Base-by-base conservation (phyloP, 1,140 invertebrate genomes). In the Pseudomyrmex flavicornis region DNA sequence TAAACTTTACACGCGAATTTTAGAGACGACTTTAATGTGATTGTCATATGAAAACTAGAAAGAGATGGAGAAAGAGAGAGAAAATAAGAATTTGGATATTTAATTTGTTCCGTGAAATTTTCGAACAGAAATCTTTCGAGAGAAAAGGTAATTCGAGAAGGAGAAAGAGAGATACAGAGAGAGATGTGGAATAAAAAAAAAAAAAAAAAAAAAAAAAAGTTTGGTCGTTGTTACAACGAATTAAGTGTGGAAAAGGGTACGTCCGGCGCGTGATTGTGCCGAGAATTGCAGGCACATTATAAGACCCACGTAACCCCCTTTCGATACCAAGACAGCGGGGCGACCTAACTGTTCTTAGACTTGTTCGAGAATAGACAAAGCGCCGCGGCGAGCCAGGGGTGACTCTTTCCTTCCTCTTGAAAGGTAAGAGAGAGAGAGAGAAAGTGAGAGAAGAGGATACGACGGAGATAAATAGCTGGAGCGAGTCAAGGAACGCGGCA, bases 291-390 rank as follows among this genome's bases (percentile, higher is more conserved):
- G 72, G 17, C 61, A 9, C 44, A 77, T 77, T 68, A 83, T 20
- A 22, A 54, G 69, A 15, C 22, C 22, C 59, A 35, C 68, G 35
- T 58, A 83, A 63, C 61, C 82, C 35, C 73, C 54, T 83, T 83
- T 69, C 73, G 56, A 77, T 48, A 59, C 22, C 48, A 82, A 83
- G 70, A 74, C 35, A 84, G 46, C 68, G 63, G 77, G 74, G 84
- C 83, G 74, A 87, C 74, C 85, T 85, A 89, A 90, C 85, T 89
- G 85, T 90, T 85, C 69, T 80, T 86, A 68, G 73, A 12, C 48
- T 70, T 13, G 52, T 59, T 72, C 20, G 52, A 20, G 44, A 70
- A 80, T 65, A 68, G 74, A 77, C 76, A 80, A 80, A 73, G 61
- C 72, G 72, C 83, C 72, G 15, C 56, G 44, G 61, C 79, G 26